phyloP scores from a whole-genome alignment of 2,113 vertebrate genomes.

The Apodemus sylvaticus region DNA sequence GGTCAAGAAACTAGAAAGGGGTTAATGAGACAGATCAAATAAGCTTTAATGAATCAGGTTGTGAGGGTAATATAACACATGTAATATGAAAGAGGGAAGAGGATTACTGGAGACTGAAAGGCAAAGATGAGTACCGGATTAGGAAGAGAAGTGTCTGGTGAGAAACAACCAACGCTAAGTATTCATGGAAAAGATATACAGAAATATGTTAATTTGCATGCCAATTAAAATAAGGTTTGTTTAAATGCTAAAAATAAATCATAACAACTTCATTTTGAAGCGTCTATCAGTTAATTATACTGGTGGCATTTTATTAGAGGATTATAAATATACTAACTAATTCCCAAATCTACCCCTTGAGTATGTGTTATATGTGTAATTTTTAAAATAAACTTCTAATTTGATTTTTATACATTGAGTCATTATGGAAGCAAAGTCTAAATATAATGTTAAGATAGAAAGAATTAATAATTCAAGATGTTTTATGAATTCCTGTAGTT shows the following conservation, averaged over 20 bases:
- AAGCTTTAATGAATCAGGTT: not conserved
- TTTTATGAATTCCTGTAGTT: not conserved
- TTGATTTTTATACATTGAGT: slow-evolving; percentile 4
- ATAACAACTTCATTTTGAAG: not conserved
- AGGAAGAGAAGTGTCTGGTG: too few species aligned
- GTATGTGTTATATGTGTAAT: not conserved
- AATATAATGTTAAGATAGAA: not conserved
- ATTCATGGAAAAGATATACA: too few species aligned
- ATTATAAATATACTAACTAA: not conserved
- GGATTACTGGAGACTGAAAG: not conserved
- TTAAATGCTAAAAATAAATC: not conserved
- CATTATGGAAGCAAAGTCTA: not conserved
- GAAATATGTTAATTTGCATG: not conserved
- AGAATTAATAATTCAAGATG: slow-evolving; percentile 56
- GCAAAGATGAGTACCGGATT: not conserved
- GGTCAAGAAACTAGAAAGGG: not conserved
- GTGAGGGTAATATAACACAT: not conserved
- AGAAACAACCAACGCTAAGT: not conserved
- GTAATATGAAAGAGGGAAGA: not conserved
- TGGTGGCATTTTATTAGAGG: not conserved
- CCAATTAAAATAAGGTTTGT: not conserved
- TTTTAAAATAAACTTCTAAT: not conserved
- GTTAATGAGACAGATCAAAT: not conserved
- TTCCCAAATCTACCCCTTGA: not conserved
- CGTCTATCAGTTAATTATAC: not conserved